phyloP scores from a whole-genome alignment of 2,888 invertebrate genomes.

The Ennomos fuscantarius region DNA sequence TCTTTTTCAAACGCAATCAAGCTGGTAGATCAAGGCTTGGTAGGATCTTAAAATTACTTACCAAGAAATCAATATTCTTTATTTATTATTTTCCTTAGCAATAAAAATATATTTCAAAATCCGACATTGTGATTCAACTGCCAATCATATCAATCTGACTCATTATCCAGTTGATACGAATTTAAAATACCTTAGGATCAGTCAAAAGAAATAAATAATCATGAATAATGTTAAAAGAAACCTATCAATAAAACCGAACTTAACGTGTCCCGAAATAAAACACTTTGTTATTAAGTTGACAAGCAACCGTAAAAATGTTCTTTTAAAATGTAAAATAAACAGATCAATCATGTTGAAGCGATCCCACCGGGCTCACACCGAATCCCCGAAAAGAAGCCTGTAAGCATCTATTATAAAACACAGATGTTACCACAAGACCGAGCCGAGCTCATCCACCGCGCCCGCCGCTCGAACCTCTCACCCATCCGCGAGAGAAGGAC shows the following conservation, averaged over 20 bases:
- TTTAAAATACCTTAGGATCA: conserved; percentile 56
- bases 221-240: conserved; percentile 79
- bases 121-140: conserved; percentile 12
- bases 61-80: conserved; percentile 18
- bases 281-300: conserved; percentile 85
- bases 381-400: conserved; percentile 84
- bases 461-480: conserved; percentile 55
- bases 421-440: conserved; percentile 82
- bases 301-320: conserved; percentile 85
- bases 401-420: conserved; percentile 84
- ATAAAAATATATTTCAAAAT: background rate
- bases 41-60: no score
- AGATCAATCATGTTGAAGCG: conserved; percentile 85
- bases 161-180: conserved; percentile 46
- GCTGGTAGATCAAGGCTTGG: no score
- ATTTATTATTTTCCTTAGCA: conserved; percentile 12
- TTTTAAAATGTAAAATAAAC: conserved; percentile 86
- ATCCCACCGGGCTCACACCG: conserved; percentile 81
- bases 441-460: conserved; percentile 65
- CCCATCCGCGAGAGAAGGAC: conserved; percentile 59
- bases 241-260: conserved; percentile 84
- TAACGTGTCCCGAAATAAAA: conserved; percentile 82
- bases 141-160: conserved; percentile 24
- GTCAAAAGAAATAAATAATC: conserved; percentile 60
- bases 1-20: no score